Conservation (phyloP, 2,113 vertebrate genomes). For the Murina feae region DNA sequence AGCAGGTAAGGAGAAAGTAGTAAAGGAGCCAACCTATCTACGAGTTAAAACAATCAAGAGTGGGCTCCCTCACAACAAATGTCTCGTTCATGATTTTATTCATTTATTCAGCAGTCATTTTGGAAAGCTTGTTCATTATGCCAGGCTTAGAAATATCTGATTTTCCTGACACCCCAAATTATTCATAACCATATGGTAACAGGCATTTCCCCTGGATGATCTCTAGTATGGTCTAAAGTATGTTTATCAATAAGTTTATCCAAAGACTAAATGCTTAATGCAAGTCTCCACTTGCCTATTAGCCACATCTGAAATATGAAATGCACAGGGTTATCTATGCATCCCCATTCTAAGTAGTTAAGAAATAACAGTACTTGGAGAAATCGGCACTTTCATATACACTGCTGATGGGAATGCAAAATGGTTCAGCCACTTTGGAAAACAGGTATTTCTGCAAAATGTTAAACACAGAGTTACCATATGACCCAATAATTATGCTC, state of each 20-base stretch:
- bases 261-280: conserved; percentile 17
- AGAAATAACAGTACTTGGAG: neutral
- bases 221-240: neutral
- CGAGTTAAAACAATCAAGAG: conserved; percentile 17
- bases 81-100: neutral
- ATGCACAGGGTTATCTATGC: neutral
- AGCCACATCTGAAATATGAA: conserved; percentile 11
- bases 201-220: neutral
- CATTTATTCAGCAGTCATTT: neutral
- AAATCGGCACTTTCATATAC: neutral
- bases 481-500: neutral
- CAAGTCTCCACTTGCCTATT: neutral
- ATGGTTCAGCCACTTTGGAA: neutral
- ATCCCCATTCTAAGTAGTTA: neutral
- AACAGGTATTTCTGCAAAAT: conserved; percentile 5
- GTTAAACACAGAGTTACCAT: neutral
- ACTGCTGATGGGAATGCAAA: neutral
- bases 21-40: neutral
- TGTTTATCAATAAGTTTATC: neutral
- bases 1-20: neutral
- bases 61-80: neutral
- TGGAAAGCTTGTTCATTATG: neutral
- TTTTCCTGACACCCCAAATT: neutral
- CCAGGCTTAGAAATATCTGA: neutral
- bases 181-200: neutral